A percentile compares a stretch with the other conserved stretches of the same genome.
phyloP scores from a whole-genome alignment of 2,797 vertebrate species.

The Rallus crepitans region DNA sequence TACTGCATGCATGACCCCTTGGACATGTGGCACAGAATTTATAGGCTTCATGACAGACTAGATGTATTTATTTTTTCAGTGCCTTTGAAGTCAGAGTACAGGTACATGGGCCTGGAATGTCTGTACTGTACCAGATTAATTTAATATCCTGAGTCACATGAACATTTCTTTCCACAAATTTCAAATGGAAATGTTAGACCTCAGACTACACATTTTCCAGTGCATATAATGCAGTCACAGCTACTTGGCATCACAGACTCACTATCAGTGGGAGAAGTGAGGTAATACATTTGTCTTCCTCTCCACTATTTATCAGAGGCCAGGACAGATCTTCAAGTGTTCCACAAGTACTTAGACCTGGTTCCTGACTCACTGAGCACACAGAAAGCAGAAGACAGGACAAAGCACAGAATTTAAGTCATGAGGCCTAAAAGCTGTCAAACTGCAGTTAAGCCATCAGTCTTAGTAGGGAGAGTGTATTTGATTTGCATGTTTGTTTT shows the following conservation, averaged over 20 bases:
- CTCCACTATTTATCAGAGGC: neutral
- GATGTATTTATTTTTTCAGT: neutral
- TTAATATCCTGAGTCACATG: neutral
- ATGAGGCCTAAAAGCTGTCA: neutral
- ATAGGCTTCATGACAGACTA: neutral
- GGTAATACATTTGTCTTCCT: neutral
- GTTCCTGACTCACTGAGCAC: neutral
- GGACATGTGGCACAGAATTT: neutral
- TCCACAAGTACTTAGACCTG: neutral
- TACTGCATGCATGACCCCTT: neutral
- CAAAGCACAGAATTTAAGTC: neutral
- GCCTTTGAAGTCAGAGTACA: neutral
- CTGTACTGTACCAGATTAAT: neutral
- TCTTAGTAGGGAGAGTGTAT: neutral
- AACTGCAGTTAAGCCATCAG: neutral
- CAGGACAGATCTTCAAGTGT: neutral
- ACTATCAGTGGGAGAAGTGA: neutral
- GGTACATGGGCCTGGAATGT: neutral
- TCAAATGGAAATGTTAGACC: neutral
- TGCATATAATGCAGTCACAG: neutral
- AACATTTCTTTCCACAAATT: neutral
- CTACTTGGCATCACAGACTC: neutral
- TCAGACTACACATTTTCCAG: neutral
- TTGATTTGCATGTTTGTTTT: neutral
- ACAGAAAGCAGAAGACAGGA: neutral